A percentile compares a stretch with the other conserved stretches of the same genome.
Evolutionary conservation across 2,888 invertebrate genomes (phyloP).

Genomic region (Crioceris asparagi): DNA sequence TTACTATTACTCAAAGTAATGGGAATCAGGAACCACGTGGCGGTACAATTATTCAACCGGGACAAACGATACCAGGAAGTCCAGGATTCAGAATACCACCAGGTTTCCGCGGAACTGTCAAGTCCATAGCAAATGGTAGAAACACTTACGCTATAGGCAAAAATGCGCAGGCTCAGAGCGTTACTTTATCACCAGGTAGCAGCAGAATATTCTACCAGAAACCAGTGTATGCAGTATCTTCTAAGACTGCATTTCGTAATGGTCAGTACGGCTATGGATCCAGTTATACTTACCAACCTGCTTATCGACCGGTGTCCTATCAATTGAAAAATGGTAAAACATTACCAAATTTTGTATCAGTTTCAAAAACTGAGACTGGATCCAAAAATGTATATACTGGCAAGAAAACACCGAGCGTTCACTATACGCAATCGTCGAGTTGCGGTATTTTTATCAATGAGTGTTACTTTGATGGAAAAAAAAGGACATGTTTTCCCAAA

Average conservation of each 20-base stretch:
- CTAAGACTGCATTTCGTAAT: constrained; percentile 28
- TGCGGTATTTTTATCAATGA: constrained; percentile 82
- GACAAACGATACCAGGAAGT: constrained; percentile 55
- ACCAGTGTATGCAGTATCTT: constrained; percentile 31
- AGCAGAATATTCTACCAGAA: constrained; percentile 31
- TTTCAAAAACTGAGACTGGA: constrained; percentile 71
- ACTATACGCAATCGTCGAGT: constrained; percentile 77
- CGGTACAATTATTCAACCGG: constrained; percentile 52
- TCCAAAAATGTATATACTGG: constrained; percentile 46
- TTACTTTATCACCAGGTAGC: constrained; percentile 36
- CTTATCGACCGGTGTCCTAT: constrained; percentile 28
- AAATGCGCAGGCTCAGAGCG: constrained; percentile 58
- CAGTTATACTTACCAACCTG: constrained; percentile 32
- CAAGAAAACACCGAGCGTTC: constrained; percentile 65
- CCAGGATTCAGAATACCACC: constrained; percentile 51
- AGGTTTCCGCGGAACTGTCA: constrained; percentile 56
- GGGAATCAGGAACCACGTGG: constrained; percentile 40
- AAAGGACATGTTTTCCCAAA: constrained; percentile 73
- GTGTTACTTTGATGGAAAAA: constrained; percentile 69
- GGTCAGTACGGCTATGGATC: constrained; percentile 31
- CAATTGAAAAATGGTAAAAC: constrained; percentile 37
- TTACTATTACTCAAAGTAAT: constrained; percentile 48
- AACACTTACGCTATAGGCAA: constrained; percentile 48
- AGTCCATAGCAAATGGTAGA: constrained; percentile 51
- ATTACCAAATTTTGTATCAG: constrained; percentile 62